Percentiles rank a stretch among this genome's conserved stretches.
Conservation (phyloP, 2,113 vertebrate genomes). For the Otocyon megalotis region DNA sequence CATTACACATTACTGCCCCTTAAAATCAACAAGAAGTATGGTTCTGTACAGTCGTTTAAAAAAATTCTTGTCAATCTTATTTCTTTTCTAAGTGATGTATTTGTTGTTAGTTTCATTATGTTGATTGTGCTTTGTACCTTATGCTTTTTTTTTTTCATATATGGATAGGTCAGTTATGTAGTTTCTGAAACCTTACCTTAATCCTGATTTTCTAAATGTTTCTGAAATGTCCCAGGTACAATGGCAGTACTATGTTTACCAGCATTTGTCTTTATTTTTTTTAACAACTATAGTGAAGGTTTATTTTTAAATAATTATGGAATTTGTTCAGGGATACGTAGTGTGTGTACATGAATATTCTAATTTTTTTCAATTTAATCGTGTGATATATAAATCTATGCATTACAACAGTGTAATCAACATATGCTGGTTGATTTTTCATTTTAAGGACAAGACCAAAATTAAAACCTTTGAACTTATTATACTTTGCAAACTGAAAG, state of each 20-base stretch:
- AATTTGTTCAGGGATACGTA: too few relatives aligned
- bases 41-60: neutral
- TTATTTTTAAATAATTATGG: too few relatives aligned
- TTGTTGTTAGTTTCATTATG: neutral
- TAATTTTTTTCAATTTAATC: too few relatives aligned
- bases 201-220: conserved; percentile 15
- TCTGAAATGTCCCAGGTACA: conserved; percentile 11
- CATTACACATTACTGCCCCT: neutral
- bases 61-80: neutral
- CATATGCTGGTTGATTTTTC: too few relatives aligned
- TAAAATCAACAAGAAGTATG: conserved; percentile 39
- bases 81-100: conserved; percentile 16
- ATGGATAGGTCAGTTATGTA: neutral
- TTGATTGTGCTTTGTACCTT: neutral
- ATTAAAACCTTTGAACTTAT: too few relatives aligned
- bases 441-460: too few relatives aligned
- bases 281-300: too few relatives aligned
- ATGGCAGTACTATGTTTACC: neutral
- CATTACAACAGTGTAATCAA: too few relatives aligned
- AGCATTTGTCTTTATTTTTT: neutral
- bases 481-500: too few relatives aligned
- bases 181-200: neutral
- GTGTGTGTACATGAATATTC: too few relatives aligned
- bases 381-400: too few relatives aligned
- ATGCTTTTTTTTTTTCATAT: rapidly evolving